Base-by-base conservation (phyloP, 2,888 invertebrate species). In the Sphaerophoria rueppellii region DNA sequence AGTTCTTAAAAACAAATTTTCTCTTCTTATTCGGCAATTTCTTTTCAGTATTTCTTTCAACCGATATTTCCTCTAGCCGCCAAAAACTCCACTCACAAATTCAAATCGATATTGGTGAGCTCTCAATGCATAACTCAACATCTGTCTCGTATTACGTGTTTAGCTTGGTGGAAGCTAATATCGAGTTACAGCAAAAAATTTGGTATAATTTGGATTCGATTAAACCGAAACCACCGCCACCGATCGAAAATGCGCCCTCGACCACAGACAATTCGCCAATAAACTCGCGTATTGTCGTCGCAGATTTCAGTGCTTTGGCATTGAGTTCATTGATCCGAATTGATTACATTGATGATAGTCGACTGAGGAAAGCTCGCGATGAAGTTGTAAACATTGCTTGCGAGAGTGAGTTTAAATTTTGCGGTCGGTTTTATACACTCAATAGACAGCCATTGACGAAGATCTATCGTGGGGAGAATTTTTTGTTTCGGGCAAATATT, bases 31-130 rank as follows among this genome's bases (percentile, higher is more conserved):
- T 24, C 1, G 24, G 24, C 46, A 86, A 82, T 81, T 63, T 82
- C 81, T 14, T 73, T 79, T 65, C 61, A 94, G 94, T 93, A 82
- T 94, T 94, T 89, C 91, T 94, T 67, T 92, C 93, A 82, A 91
- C 92, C 57, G 92, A 92, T 90, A 86, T 93, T 89, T 90, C 91
- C 74, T 87, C 93, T 88, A 90, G 93, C 90, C 88, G 92, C 88
- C 89, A 93, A 90, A 92, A 93, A 90, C 88, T 93, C 89, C 91
- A 93, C 67, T 88, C 93, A 82, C 88, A 90, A 55, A 91, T 92
- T 58, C 91, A 91, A 86, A 90, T 92, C 65, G 91, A 91, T 80
- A 90, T 92, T 81, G 92, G 92, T 1, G 91, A 92, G 67, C 81
- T 92, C 32, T 87, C 91, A 12, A 89, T 89, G 71, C 91, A 91